Evolutionary conservation across 1,140 invertebrate genomes (phyloP).

Genomic region (Lethrus apterus): DNA sequence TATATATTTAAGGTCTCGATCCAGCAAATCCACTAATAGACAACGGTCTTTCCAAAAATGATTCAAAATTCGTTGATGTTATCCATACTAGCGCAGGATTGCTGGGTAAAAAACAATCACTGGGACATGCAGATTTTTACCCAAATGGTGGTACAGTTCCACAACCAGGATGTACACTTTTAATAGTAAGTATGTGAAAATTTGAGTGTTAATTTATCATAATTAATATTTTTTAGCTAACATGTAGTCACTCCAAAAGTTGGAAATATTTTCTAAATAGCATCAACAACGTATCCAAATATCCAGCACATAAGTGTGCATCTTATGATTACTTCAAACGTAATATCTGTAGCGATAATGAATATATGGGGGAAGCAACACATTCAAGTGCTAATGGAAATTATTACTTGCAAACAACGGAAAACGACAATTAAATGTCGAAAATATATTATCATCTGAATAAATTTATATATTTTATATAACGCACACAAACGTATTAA

Average conservation of each 20-base stretch:
- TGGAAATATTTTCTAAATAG: conserved; percentile 68
- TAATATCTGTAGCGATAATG: conserved; percentile 31
- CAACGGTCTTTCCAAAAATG: conserved; percentile 51
- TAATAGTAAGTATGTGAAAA: conserved; percentile 45
- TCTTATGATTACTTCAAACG: conserved; percentile 21
- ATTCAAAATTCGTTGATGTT: conserved; percentile 69
- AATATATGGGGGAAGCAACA: conserved; percentile 51
- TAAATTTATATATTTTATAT: too few relatives aligned
- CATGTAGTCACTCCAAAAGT: conserved; percentile 64
- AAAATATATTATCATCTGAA: too few relatives aligned
- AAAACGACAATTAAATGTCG: too few relatives aligned
- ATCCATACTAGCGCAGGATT: conserved; percentile 63
- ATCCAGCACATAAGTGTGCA: conserved; percentile 50
- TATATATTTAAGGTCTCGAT: conserved; percentile 52
- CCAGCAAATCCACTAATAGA: conserved; percentile 69
- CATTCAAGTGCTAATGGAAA: not conserved
- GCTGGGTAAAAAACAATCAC: conserved; percentile 50
- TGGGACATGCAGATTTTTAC: conserved; percentile 75
- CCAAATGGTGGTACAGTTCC: conserved; percentile 67
- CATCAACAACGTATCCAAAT: conserved; percentile 47
- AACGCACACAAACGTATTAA: too few relatives aligned
- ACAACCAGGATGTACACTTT: conserved; percentile 73
- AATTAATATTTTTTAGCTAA: conserved; percentile 2
- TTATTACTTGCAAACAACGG: too few relatives aligned
- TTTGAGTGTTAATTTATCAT: not conserved